A percentile compares a stretch with the other conserved stretches of the same genome.
Conservation (phyloP, 2,113 vertebrate species). For the Riparia riparia region DNA sequence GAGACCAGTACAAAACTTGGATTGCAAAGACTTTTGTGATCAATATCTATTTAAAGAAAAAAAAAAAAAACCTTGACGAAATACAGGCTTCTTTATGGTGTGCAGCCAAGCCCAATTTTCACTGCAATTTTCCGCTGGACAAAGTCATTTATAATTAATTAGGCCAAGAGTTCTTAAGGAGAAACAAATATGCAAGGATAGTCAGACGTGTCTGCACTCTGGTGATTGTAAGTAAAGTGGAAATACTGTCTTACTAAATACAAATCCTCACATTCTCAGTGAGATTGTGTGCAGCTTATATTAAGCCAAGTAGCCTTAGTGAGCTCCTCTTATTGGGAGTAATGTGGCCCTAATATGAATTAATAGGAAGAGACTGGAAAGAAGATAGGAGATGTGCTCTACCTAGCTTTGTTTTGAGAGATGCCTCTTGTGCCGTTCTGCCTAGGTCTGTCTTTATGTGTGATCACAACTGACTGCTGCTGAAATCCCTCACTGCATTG, state of each 20-base stretch:
- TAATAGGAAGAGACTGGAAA: neutral
- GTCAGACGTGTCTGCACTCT: fast-evolving
- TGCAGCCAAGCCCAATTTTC: neutral
- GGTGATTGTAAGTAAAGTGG: neutral
- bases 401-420: neutral
- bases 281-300: neutral
- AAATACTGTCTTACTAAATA: neutral
- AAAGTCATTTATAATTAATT: constrained; percentile 39
- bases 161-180: constrained; percentile 23
- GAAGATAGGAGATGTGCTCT: neutral
- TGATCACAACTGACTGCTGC: neutral
- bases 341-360: neutral
- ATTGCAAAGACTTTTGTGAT: neutral
- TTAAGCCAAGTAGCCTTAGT: neutral
- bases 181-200: neutral
- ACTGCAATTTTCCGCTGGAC: neutral
- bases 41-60: constrained; percentile 26
- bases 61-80: neutral
- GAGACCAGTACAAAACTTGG: neutral
- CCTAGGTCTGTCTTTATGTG: neutral
- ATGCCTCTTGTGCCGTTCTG: neutral
- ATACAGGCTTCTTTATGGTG: neutral
- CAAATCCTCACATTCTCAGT: neutral
- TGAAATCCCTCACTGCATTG: neutral
- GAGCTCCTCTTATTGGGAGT: neutral